Evolutionary conservation across 2,888 invertebrate species (phyloP).

Genomic region (Ethmia dodecea): DNA sequence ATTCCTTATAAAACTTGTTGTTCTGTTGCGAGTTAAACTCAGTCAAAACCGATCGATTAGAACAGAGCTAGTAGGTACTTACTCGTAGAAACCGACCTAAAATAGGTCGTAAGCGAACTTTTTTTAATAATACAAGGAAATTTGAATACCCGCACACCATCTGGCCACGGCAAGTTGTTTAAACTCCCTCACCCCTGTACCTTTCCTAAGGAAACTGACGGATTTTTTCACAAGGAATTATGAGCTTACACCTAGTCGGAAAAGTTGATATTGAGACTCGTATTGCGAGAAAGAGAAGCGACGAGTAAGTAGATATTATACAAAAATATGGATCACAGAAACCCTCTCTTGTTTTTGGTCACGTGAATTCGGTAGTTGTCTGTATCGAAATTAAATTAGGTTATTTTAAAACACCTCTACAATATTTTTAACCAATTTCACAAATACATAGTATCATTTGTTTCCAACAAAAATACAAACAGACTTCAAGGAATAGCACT

Average conservation of each 20-base stretch:
- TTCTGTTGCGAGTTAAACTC: too few relatives aligned
- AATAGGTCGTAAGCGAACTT: constrained; percentile 15
- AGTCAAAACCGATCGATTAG: background rate
- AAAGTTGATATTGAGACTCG: background rate
- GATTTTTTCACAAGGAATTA: constrained; percentile 22
- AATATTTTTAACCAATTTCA: too few relatives aligned
- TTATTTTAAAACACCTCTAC: too few relatives aligned
- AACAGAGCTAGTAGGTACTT: background rate
- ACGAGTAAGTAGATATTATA: too few relatives aligned
- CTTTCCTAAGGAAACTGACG: constrained; percentile 10
- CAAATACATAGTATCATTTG: too few relatives aligned
- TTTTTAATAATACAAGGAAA: constrained; percentile 29
- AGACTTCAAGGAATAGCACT: too few relatives aligned
- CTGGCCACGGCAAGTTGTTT: constrained; percentile 22
- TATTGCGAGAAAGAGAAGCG: background rate
- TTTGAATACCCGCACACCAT: constrained; percentile 27
- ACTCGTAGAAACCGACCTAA: constrained; percentile 4
- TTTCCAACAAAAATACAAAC: too few relatives aligned
- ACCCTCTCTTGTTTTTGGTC: too few relatives aligned
- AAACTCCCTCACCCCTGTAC: constrained; percentile 15
- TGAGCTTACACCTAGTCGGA: constrained; percentile 23
- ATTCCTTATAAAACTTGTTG: too few relatives aligned
- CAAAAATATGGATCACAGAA: too few relatives aligned
- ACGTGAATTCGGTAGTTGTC: too few relatives aligned
- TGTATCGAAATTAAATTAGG: too few relatives aligned